These are phyloP conservation scores for Celastrina argiolus DNA, from an alignment of 2,888 invertebrate genomes.

Conservation along the genomic window DNA sequence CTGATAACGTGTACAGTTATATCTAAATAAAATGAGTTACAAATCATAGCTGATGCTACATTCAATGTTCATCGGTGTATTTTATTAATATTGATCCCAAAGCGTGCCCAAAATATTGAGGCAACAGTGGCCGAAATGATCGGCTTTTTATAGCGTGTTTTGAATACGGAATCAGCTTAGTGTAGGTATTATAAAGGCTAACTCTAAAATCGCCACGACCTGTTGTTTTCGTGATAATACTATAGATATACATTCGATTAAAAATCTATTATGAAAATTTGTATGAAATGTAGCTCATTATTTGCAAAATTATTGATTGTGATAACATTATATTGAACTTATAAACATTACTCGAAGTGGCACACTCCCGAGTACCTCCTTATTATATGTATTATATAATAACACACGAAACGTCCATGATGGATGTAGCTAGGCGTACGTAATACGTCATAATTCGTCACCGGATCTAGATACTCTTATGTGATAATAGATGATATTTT, in stretches of 20 bases:
- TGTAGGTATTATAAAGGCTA: no score
- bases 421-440: not conserved
- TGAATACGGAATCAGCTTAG: not conserved
- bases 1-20: not conserved
- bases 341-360: not conserved
- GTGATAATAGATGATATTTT: conserved; percentile 33
- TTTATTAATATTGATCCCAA: conserved; percentile 7
- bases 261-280: no score
- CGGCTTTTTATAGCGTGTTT: conserved; percentile 9
- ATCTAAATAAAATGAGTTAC: not conserved
- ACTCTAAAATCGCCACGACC: no score
- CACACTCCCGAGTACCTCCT: not conserved
- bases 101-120: conserved; percentile 11
- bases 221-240: no score
- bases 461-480: conserved; percentile 30
- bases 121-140: not conserved
- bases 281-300: no score
- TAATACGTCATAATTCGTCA: conserved; percentile 21
- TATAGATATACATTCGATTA: no score
- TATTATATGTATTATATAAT: not conserved
- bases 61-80: not conserved
- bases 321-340: no score
- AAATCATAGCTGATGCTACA: not conserved
- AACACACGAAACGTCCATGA: not conserved
- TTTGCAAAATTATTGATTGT: no score